Conservation (phyloP, 2,888 invertebrate species). For the Idaea dimidiata region DNA sequence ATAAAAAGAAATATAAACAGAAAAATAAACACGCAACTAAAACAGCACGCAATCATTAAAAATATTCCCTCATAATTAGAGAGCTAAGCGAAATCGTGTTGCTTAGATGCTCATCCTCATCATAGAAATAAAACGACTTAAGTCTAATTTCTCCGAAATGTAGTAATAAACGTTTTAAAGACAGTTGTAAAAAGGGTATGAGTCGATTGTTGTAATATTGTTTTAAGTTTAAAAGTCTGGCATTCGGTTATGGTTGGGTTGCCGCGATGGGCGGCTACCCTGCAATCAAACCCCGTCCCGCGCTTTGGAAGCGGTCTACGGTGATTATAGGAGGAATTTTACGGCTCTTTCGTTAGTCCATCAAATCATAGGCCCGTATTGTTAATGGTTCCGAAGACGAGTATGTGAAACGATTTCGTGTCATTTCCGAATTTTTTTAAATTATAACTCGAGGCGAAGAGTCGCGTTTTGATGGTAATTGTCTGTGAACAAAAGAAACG, state of each 20-base stretch:
- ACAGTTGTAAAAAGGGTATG: conserved; percentile 27
- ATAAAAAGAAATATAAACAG: conserved; percentile 31
- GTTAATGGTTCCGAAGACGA: conserved; percentile 54
- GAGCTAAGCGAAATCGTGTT: conserved; percentile 50
- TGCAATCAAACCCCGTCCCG: conserved; percentile 61
- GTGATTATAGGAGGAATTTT: conserved; percentile 73
- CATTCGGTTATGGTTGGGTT: conserved; percentile 46
- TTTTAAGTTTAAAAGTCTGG: conserved; percentile 39
- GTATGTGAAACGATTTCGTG: conserved; percentile 61
- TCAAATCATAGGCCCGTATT: conserved; percentile 71
- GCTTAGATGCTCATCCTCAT: conserved; percentile 29
- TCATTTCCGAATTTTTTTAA: conserved; percentile 58
- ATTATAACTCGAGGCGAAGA: conserved; percentile 39
- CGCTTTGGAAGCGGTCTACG: conserved; percentile 52
- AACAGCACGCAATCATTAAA: conserved; percentile 48
- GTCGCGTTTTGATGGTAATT: conserved; percentile 53
- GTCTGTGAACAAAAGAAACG: conserved; percentile 50
- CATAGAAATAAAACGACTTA: conserved; percentile 36
- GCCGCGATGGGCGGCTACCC: conserved; percentile 72
- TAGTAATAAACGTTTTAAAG: conserved; percentile 27
- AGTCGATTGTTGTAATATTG: conserved; percentile 39
- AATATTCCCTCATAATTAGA: conserved; percentile 50
- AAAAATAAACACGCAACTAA: conserved; percentile 45
- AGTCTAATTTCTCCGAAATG: conserved; percentile 29
- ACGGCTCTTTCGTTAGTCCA: conserved; percentile 72